These are phyloP conservation scores for Nycteola revayana DNA, from an alignment of 2,888 invertebrate genomes.

Conservation along the genomic window DNA sequence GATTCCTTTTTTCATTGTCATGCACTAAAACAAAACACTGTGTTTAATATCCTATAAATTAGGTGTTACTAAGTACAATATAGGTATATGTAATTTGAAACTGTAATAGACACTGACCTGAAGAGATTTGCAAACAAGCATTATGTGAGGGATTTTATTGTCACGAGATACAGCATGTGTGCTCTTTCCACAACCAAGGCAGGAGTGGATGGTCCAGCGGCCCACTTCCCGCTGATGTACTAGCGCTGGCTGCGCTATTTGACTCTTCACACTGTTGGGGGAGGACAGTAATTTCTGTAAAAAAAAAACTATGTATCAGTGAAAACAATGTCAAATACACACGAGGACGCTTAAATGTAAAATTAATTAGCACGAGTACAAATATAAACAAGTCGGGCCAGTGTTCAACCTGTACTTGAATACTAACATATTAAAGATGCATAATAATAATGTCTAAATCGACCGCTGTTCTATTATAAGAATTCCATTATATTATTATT, in stretches of 20 bases:
- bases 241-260: constrained; percentile 81
- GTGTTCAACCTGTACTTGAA: constrained; percentile 35
- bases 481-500: constrained; percentile 21
- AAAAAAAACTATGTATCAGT: neutral
- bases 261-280: constrained; percentile 71
- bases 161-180: constrained; percentile 84
- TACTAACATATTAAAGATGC: constrained; percentile 3
- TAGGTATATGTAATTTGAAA: constrained; percentile 13
- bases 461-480: constrained; percentile 7
- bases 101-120: constrained; percentile 70
- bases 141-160: constrained; percentile 57
- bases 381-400: constrained; percentile 34
- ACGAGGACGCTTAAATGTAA: neutral
- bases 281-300: constrained; percentile 77
- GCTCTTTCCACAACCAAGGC: constrained; percentile 84
- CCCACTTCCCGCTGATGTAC: constrained; percentile 80
- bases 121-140: constrained; percentile 80
- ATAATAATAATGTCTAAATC: constrained; percentile 11
- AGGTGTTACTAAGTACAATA: constrained; percentile 2
- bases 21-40: no score
- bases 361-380: constrained; percentile 9
- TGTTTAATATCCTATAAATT: no score
- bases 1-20: no score
- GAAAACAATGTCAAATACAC: constrained; percentile 6
- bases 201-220: constrained; percentile 83